A percentile compares a stretch with the other conserved stretches of the same genome.
Conservation (phyloP, 2,888 invertebrate species). For the Limnephilus auricula region DNA sequence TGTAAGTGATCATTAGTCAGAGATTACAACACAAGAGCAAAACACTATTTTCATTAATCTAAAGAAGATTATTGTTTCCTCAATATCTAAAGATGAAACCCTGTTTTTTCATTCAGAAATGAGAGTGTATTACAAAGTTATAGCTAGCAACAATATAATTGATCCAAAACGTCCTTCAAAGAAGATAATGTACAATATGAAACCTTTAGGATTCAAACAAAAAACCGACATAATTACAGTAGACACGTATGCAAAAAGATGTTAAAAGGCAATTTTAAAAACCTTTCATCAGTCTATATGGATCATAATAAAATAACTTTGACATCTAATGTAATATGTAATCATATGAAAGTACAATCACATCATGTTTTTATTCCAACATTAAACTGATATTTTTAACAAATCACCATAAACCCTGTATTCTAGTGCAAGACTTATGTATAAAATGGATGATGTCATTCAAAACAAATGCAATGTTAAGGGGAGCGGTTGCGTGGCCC, state of each 20-base stretch:
- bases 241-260: neutral
- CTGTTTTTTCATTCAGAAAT: constrained; percentile 20
- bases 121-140: neutral
- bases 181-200: neutral
- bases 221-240: too few species aligned
- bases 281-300: neutral
- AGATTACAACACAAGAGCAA: neutral
- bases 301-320: neutral
- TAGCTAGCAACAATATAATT: constrained; percentile 17
- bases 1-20: too few species aligned
- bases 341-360: neutral
- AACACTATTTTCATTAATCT: constrained; percentile 6
- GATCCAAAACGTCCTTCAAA: neutral
- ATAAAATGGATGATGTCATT: neutral
- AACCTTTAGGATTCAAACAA: neutral
- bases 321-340: neutral
- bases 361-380: neutral
- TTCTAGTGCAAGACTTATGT: neutral
- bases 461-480: neutral
- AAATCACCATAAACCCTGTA: neutral
- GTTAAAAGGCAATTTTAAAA: neutral
- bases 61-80: constrained; percentile 43
- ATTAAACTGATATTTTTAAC: neutral
- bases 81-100: neutral
- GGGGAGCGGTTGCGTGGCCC: neutral